phyloP scores from a whole-genome alignment of 2,113 vertebrate species.

The Acrocephalus kingi region DNA sequence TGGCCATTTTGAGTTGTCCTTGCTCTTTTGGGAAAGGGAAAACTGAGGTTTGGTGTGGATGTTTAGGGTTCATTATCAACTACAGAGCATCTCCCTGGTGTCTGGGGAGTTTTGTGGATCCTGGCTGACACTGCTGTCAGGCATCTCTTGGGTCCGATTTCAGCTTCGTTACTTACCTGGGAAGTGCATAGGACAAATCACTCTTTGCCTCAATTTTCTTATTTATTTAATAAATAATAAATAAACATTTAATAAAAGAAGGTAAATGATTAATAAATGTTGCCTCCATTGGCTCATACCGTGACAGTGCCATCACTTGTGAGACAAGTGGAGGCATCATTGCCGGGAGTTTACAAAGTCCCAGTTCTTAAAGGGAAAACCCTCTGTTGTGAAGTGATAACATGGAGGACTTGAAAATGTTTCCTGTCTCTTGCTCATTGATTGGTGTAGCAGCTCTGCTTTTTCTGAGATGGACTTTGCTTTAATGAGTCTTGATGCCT shows the following conservation, averaged over 20 bases:
- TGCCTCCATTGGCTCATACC: background rate
- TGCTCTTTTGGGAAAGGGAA: background rate
- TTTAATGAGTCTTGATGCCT: background rate
- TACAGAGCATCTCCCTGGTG: background rate
- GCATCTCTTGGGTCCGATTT: accelerated
- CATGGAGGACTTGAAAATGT: background rate
- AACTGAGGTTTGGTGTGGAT: background rate
- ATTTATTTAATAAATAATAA: background rate
- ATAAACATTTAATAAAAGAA: background rate
- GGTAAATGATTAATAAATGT: background rate
- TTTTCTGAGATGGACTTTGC: background rate
- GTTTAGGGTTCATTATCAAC: background rate
- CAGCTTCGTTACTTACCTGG: background rate
- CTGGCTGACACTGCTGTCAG: background rate
- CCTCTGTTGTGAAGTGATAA: background rate
- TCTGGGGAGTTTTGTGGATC: background rate
- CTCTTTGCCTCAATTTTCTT: background rate
- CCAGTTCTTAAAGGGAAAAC: background rate
- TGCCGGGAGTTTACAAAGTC: background rate
- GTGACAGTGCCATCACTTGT: background rate
- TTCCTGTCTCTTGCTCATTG: background rate
- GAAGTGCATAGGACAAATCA: background rate
- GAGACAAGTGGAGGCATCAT: background rate
- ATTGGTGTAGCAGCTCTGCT: background rate
- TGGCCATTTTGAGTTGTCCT: background rate